phyloP scores from a whole-genome alignment of 2,797 vertebrate species.

The Propithecus deckenii region DNA sequence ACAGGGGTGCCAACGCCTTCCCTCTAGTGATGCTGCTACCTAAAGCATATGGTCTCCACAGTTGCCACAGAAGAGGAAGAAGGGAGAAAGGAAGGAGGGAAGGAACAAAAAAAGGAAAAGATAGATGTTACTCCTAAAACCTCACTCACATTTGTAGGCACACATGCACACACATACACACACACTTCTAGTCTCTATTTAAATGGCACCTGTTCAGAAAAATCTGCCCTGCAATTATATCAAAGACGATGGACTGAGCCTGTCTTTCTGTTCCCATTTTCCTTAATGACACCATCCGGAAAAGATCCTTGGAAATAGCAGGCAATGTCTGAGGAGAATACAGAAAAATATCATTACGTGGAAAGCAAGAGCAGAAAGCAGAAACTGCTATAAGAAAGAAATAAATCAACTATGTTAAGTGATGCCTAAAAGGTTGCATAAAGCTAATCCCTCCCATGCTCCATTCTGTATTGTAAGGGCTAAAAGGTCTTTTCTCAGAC shows the following conservation, averaged over 20 bases:
- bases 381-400: neutral
- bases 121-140: neutral
- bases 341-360: neutral
- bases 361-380: neutral
- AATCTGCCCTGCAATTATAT: neutral
- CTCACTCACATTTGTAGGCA: neutral
- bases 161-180: neutral
- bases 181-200: neutral
- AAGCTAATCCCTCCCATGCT: neutral
- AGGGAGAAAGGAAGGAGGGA: neutral
- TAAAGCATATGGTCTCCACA: neutral
- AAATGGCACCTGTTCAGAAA: neutral
- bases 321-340: neutral
- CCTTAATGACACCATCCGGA: neutral
- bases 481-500: neutral
- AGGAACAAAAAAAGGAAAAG: neutral
- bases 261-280: neutral
- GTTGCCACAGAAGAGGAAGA: neutral
- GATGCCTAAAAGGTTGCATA: neutral
- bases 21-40: neutral
- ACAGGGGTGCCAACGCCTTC: neutral
- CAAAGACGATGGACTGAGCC: neutral
- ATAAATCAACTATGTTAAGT: neutral
- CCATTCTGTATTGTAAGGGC: neutral
- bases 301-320: neutral